A percentile compares a stretch with the other conserved stretches of the same genome.
phyloP scores from a whole-genome alignment of 2,797 vertebrate species.

The Hybognathus amarus region DNA sequence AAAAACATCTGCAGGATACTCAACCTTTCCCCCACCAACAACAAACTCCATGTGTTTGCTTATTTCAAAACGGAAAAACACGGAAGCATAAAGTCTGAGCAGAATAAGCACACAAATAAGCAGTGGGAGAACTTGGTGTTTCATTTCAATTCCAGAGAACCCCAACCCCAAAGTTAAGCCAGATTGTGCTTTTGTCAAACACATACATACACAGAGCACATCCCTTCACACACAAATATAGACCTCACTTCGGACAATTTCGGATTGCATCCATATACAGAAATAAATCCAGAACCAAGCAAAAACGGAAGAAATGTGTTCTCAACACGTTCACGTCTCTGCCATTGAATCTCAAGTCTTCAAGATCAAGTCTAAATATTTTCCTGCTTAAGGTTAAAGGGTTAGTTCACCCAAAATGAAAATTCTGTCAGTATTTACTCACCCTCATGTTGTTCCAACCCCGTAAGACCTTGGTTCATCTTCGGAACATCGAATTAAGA shows the following conservation, averaged over 20 bases:
- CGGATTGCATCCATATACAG: conserved; percentile 3
- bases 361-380: not conserved
- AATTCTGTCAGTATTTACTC: no score
- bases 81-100: not conserved
- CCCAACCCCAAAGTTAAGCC: not conserved
- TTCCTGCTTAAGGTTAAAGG: not conserved
- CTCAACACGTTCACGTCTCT: not conserved
- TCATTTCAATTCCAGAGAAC: not conserved
- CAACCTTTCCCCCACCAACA: conserved; percentile 44
- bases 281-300: not conserved
- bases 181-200: conserved; percentile 2
- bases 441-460: no score
- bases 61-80: conserved; percentile 10
- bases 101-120: not conserved
- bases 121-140: not conserved
- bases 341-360: not conserved
- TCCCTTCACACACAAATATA: not conserved
- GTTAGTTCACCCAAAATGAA: no score
- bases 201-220: not conserved
- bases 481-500: no score
- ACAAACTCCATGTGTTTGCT: conserved; percentile 32
- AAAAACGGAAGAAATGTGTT: not conserved
- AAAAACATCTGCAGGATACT: conserved; percentile 42
- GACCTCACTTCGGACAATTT: no score
- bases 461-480: no score